phyloP scores from a whole-genome alignment of 2,797 vertebrate species.

The Hemitrygon akajei region DNA sequence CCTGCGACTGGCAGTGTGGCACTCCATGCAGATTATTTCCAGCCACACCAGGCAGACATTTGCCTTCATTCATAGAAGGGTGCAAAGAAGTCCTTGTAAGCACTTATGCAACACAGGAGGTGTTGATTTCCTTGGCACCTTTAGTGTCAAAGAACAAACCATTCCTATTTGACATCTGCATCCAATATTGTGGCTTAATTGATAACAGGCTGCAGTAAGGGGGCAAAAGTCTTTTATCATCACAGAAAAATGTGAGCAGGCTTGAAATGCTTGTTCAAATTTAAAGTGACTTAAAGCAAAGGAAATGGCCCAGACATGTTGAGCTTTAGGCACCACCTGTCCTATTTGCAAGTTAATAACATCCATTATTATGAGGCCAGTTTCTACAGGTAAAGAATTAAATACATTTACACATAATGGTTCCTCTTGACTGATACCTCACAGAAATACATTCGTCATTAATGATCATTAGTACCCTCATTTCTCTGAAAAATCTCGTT shows the following conservation, averaged over 20 bases:
- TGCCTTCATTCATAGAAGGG: not conserved
- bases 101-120: conserved; percentile 28
- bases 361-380: conserved; percentile 6
- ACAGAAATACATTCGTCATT: not conserved
- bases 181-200: conserved; percentile 72
- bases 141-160: conserved; percentile 62
- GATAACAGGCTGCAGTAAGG: conserved; percentile 57
- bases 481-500: too few species aligned
- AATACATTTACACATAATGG: not conserved
- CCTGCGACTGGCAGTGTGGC: not conserved
- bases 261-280: conserved; percentile 49
- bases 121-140: conserved; percentile 74
- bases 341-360: conserved; percentile 4
- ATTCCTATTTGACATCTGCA: conserved; percentile 62
- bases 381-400: conserved; percentile 13
- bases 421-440: not conserved
- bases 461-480: not conserved
- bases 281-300: conserved; percentile 60
- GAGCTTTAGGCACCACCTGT: conserved; percentile 22
- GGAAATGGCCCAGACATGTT: conserved; percentile 1
- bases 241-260: conserved; percentile 45
- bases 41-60: not conserved
- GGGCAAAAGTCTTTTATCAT: conserved; percentile 41
- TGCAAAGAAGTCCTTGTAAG: conserved; percentile 23
- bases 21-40: conserved; percentile 21